phyloP scores from a whole-genome alignment of 2,797 vertebrate species.

The Galagoides demidoff region DNA sequence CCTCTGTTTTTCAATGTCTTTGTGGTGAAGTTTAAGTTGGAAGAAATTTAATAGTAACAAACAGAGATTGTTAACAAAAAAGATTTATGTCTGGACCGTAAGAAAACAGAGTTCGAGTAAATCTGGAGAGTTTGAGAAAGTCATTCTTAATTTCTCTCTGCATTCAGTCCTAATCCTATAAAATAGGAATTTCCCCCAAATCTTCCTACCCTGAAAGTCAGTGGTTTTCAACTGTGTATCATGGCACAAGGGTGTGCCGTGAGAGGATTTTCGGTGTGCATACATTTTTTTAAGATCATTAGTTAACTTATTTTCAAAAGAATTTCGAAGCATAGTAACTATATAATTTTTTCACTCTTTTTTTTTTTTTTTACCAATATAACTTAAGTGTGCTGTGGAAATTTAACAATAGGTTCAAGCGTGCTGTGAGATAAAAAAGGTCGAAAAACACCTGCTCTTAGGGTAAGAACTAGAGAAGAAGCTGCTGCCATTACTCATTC shows the following conservation, averaged over 20 bases:
- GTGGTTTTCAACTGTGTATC: no score
- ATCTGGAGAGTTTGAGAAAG: conserved; percentile 22
- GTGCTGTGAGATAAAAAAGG: no score
- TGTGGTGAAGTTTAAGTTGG: conserved; percentile 30
- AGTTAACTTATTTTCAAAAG: no score
- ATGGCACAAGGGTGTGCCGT: no score
- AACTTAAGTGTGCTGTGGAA: no score
- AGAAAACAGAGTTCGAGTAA: not conserved
- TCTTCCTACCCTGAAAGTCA: not conserved
- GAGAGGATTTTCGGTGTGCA: no score
- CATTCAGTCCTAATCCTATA: not conserved
- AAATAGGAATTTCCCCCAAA: not conserved
- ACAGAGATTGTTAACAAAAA: not conserved
- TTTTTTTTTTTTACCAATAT: no score
- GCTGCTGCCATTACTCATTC: not conserved
- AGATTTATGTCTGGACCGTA: not conserved
- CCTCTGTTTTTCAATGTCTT: not conserved
- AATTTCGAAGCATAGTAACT: no score
- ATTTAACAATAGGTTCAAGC: no score
- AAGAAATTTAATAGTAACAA: conserved; percentile 39
- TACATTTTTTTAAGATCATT: no score
- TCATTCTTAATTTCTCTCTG: not conserved
- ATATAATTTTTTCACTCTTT: no score
- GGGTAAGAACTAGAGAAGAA: not conserved
- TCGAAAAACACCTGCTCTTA: no score